phyloP scores from a whole-genome alignment of 92 coral and sea anemone genomes.

The Desmophyllum pertusum region DNA sequence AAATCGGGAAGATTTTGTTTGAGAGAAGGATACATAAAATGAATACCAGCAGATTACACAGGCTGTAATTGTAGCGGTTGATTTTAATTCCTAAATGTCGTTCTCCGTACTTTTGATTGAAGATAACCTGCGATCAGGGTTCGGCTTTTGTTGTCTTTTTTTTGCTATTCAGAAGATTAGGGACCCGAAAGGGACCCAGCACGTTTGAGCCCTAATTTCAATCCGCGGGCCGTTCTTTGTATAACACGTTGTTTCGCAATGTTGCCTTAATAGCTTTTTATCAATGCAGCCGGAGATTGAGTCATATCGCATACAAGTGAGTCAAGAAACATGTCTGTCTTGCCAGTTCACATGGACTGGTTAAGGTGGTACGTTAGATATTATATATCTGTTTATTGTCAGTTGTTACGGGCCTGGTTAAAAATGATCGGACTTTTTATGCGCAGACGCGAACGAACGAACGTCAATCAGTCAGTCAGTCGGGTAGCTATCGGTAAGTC shows the following conservation, averaged over 20 bases:
- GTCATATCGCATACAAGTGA: background rate
- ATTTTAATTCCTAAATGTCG: background rate
- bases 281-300: conserved; percentile 12
- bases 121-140: background rate
- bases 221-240: too few species aligned
- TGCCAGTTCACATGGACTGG: conserved; percentile 23
- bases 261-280: too few species aligned
- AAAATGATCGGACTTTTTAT: conserved; percentile 4
- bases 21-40: too few species aligned
- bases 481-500: background rate
- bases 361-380: conserved; percentile 46
- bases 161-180: too few species aligned
- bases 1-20: background rate
- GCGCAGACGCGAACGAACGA: background rate
- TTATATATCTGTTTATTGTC: conserved; percentile 36
- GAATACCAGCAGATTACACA: too few species aligned
- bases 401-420: background rate
- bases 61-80: too few species aligned
- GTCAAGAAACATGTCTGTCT: conserved; percentile 38
- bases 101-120: background rate
- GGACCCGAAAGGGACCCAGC: background rate
- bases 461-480: background rate
- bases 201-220: too few species aligned
- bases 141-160: too few species aligned
- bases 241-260: too few species aligned